These are phyloP conservation scores for Sardinella longiceps DNA, from an alignment of 2,797 vertebrate species.

Conservation along the genomic window DNA sequence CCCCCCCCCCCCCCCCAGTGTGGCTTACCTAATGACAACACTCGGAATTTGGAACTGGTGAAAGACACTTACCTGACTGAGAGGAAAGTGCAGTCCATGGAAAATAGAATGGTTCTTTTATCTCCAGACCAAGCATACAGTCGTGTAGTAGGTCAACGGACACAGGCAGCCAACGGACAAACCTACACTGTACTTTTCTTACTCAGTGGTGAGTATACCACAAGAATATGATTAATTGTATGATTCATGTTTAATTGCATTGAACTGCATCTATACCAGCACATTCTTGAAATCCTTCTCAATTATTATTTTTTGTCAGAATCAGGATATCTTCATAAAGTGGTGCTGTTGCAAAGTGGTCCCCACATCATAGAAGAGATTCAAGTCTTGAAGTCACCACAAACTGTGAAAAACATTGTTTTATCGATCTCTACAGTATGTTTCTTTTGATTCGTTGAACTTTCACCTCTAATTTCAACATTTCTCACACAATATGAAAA, in stretches of 20 bases:
- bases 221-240: background rate
- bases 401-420: conserved; percentile 75
- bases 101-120: conserved; percentile 63
- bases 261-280: background rate
- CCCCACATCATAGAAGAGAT: conserved; percentile 82
- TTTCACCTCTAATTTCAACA: background rate
- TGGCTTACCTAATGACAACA: conserved; percentile 63
- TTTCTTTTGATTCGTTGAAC: background rate
- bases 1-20: conserved; percentile 77
- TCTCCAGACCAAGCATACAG: conserved; percentile 73
- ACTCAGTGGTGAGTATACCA: conserved; percentile 75
- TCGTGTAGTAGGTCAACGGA: conserved; percentile 57
- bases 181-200: conserved; percentile 79
- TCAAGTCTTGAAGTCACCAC: conserved; percentile 72
- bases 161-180: conserved; percentile 47
- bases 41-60: conserved; percentile 75
- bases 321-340: conserved; percentile 84
- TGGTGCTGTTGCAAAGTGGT: conserved; percentile 51
- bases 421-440: conserved; percentile 78
- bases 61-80: conserved; percentile 84
- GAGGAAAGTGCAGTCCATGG: conserved; percentile 51
- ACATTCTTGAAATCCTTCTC: background rate
- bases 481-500: no score
- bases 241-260: no score
- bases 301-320: conserved; percentile 62